A percentile compares a stretch with the other conserved stretches of the same genome.
phyloP scores from a whole-genome alignment of 2,113 vertebrate species.

The Machaerirhynchus nigripectus region DNA sequence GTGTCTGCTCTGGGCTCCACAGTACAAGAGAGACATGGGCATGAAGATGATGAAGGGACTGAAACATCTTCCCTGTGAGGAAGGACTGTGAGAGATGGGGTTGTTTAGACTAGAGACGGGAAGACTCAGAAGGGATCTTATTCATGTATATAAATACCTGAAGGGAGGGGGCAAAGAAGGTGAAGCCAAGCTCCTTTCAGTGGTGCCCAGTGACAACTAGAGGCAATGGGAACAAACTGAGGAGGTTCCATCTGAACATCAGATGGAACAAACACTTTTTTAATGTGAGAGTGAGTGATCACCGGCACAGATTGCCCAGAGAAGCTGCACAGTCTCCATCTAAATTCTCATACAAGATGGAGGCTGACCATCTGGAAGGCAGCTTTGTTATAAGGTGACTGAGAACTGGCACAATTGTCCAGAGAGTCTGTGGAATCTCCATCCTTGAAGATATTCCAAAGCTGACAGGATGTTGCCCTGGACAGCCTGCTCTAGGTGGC shows the following conservation, averaged over 20 bases:
- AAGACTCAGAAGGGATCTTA: not conserved
- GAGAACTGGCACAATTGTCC: not conserved
- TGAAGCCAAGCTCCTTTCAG: not conserved
- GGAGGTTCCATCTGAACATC: not conserved
- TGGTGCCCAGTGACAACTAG: not conserved
- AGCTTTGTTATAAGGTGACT: not conserved
- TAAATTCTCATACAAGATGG: not conserved
- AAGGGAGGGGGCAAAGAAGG: not conserved
- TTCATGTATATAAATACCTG: not conserved
- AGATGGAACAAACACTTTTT: not conserved
- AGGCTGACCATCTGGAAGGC: not conserved
- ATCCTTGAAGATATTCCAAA: not conserved
- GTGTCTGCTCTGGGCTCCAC: rapidly evolving
- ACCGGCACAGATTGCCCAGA: not conserved
- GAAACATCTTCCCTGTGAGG: not conserved
- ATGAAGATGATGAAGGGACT: not conserved
- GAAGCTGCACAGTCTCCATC: not conserved
- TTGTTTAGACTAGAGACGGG: not conserved
- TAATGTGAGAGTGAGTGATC: not conserved
- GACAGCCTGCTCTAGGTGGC: not conserved
- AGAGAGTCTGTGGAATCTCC: not conserved
- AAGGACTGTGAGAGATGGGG: not conserved
- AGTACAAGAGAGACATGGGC: not conserved
- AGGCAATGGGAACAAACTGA: not conserved
- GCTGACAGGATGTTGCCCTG: not conserved